Base-by-base conservation (phyloP, 92 coral and sea anemone genomes). In the Heteractis magnifica region DNA sequence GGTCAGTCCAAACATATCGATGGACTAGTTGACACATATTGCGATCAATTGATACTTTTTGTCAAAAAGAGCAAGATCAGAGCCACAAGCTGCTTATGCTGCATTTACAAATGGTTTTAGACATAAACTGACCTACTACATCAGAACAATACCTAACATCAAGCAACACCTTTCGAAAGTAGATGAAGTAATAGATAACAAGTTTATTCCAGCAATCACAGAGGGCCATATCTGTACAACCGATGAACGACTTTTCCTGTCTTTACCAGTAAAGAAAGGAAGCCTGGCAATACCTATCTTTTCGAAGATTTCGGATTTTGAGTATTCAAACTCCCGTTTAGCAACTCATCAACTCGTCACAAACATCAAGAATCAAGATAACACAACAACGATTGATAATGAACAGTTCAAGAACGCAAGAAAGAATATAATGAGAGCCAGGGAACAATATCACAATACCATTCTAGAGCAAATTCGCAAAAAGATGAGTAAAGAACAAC, bases 231-330 rank as follows among this genome's bases (percentile, higher is more conserved):
- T 89, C 21, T 89, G 89, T 79, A 14, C 89, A 14, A 48, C 52
- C n/a, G 89, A 89, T 59, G 89, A 89, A 72, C 90, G 90, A 52
- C 87, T 83, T 53, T 81, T 87, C 6, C 72, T 77, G 56, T 87
- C 26, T 26, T 26, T 26, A 26, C 26, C 26, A 26, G 26, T 26
- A 26, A 26, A 26, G 26, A 26, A 26, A 26, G 26, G 26, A 26
- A 1, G 26, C 0, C 26, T 26, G 26, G 26, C 26, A 26, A 26
- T 26, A 26, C 26, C 26, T 26, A 26, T 26, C 1, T 26, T 26
- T 26, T 26, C 26, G 26, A 26, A 26, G 0, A 26, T 81, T 76
- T 83, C 87, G 9, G 83, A 85, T n/a, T 65, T 81, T 23, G 89
- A 81, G 86, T 85, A 77, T 65, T 78, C 86, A 51, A 77, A 84